phyloP scores from a whole-genome alignment of 2,888 invertebrate genomes.

The Eilema griseolum region DNA sequence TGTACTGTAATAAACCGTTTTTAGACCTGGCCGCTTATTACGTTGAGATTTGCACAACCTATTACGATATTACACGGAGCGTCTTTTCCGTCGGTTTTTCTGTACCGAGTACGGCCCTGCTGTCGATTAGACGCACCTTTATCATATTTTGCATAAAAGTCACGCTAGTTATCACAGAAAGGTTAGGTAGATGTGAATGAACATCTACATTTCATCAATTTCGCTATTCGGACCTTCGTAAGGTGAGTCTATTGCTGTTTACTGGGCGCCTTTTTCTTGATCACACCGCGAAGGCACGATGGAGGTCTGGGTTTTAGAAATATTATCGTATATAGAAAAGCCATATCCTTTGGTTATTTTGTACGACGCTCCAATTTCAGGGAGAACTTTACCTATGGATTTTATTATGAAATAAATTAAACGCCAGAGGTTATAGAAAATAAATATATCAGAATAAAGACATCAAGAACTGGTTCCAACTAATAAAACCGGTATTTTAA shows the following conservation, averaged over 20 bases:
- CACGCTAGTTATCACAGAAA: neutral
- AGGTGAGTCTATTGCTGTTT: neutral
- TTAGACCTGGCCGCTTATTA: slow-evolving; percentile 37
- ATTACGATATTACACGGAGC: slow-evolving; percentile 18
- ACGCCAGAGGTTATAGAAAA: no score
- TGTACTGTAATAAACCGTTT: slow-evolving; percentile 50
- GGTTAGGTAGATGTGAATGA: neutral
- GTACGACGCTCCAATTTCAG: no score
- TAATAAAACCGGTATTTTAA: no score
- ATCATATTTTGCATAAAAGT: neutral
- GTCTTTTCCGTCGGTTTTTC: neutral
- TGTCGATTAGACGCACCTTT: neutral
- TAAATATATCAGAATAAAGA: no score
- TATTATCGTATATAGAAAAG: no score
- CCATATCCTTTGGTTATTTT: no score
- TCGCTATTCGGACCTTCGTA: neutral
- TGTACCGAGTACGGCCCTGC: neutral
- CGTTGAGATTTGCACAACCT: slow-evolving; percentile 8
- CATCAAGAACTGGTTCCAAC: no score
- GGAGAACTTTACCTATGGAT: no score
- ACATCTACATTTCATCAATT: neutral
- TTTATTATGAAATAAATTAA: no score
- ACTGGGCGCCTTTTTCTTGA: neutral
- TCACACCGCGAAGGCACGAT: no score
- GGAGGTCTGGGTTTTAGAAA: neutral